Evolutionary conservation across 2,797 vertebrate genomes (phyloP).

Genomic region (Moxostoma hubbsi): DNA sequence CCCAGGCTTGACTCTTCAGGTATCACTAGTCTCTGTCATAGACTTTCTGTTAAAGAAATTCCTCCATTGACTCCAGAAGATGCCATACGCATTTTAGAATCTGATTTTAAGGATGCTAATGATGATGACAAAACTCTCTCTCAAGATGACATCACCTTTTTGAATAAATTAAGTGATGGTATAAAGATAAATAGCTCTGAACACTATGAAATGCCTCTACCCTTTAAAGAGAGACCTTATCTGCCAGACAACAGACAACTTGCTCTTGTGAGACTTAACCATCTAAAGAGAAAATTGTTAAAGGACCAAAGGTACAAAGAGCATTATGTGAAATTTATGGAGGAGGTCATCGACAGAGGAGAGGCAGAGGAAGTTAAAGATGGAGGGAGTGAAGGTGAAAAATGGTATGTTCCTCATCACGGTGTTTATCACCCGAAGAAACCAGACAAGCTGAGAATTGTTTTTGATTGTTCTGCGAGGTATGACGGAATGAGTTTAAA

Average conservation of each 20-base stretch:
- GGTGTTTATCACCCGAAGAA: not conserved
- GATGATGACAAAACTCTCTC: not conserved
- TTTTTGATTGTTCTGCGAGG: not conserved
- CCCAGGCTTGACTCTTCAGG: not conserved
- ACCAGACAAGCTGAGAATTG: not conserved
- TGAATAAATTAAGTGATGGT: not conserved
- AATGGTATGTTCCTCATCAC: too few relatives aligned
- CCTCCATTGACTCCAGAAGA: not conserved
- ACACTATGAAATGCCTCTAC: not conserved
- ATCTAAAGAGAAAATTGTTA: too few relatives aligned
- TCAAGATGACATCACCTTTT: not conserved
- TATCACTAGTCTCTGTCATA: not conserved
- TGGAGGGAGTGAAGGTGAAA: not conserved
- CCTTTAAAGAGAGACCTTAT: not conserved
- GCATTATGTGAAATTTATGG: too few relatives aligned
- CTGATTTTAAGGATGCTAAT: conserved; percentile 9
- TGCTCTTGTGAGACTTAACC: too few relatives aligned
- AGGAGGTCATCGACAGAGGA: not conserved
- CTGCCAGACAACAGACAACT: too few relatives aligned
- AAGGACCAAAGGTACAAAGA: too few relatives aligned
- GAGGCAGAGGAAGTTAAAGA: not conserved
- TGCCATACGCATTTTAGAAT: not conserved
- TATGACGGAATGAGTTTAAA: not conserved
- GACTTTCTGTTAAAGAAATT: not conserved
- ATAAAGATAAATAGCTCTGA: not conserved